Conservation (phyloP, 1,140 invertebrate species). For the Monochamus saltuarius region DNA sequence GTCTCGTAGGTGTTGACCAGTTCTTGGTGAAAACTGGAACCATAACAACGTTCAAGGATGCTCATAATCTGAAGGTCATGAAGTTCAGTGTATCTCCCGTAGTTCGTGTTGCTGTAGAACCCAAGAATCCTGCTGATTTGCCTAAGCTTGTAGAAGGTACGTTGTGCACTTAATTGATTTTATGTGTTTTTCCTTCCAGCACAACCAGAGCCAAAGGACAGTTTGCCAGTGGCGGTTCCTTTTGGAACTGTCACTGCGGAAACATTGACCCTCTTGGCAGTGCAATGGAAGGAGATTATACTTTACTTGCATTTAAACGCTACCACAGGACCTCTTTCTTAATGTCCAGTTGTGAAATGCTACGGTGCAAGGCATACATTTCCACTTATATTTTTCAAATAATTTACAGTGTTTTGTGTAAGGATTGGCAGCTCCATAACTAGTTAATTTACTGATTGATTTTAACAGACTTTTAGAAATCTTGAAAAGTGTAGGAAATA, state of each 20-base stretch:
- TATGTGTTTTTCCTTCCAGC: conserved; percentile 28
- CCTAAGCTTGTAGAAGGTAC: conserved; percentile 96
- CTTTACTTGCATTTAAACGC: conserved; percentile 28
- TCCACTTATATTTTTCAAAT: conserved; percentile 5
- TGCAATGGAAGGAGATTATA: conserved; percentile 35
- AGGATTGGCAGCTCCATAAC: background rate
- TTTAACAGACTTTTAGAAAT: no score
- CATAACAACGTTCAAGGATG: conserved; percentile 98
- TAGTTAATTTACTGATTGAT: background rate
- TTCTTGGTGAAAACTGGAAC: conserved; percentile 99
- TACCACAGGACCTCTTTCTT: conserved; percentile 36
- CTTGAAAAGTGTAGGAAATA: no score
- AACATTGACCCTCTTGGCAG: conserved; percentile 30
- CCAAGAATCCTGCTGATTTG: conserved; percentile 98
- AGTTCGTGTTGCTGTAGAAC: conserved; percentile 98
- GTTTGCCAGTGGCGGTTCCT: conserved; percentile 19
- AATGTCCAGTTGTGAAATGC: conserved; percentile 33
- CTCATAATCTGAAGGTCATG: conserved; percentile 99
- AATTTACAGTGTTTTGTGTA: conserved; percentile 6
- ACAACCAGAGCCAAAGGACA: conserved; percentile 29
- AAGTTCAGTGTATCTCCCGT: conserved; percentile 99
- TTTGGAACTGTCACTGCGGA: conserved; percentile 1
- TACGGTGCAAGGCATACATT: conserved; percentile 22
- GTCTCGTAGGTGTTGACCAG: conserved; percentile 99
- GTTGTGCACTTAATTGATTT: conserved; percentile 3